phyloP scores from a whole-genome alignment of 2,888 invertebrate species.

The Exocentrus adspersus region DNA sequence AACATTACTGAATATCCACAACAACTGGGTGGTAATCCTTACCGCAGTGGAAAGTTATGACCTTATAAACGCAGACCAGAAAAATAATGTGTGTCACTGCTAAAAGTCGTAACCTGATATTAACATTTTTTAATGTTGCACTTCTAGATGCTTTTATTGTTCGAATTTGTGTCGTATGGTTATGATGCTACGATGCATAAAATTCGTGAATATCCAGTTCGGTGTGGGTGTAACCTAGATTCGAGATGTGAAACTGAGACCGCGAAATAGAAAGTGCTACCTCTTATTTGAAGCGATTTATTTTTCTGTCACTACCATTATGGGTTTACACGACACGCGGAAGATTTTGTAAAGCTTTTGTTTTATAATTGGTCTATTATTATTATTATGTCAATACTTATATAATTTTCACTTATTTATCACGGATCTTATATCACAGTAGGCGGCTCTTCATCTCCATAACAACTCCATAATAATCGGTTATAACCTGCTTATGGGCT shows the following conservation, averaged over 20 bases:
- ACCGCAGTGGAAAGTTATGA: background rate
- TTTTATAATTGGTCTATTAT: slow-evolving; percentile 37
- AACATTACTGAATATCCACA: too few species aligned
- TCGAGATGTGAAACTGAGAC: slow-evolving; percentile 44
- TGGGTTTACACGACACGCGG: slow-evolving; percentile 41
- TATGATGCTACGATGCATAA: slow-evolving; percentile 2
- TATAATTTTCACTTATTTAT: background rate
- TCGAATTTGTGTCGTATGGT: background rate
- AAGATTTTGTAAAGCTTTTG: slow-evolving; percentile 38
- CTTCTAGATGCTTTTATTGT: background rate
- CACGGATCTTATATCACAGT: background rate
- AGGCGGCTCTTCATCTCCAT: background rate
- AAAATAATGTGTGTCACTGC: background rate
- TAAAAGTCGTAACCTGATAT: background rate
- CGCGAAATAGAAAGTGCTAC: slow-evolving; percentile 53
- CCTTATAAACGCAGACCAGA: background rate
- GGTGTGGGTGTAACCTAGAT: slow-evolving; percentile 50
- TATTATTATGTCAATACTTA: slow-evolving; percentile 2
- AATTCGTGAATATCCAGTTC: slow-evolving; percentile 34
- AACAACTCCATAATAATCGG: background rate
- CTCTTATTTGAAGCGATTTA: slow-evolving; percentile 46
- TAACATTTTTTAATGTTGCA: background rate
- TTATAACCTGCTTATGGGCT: background rate
- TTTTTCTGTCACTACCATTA: slow-evolving; percentile 47
- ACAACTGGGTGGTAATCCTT: too few species aligned